phyloP scores from a whole-genome alignment of 2,113 vertebrate genomes.

The Heterocephalus glaber region DNA sequence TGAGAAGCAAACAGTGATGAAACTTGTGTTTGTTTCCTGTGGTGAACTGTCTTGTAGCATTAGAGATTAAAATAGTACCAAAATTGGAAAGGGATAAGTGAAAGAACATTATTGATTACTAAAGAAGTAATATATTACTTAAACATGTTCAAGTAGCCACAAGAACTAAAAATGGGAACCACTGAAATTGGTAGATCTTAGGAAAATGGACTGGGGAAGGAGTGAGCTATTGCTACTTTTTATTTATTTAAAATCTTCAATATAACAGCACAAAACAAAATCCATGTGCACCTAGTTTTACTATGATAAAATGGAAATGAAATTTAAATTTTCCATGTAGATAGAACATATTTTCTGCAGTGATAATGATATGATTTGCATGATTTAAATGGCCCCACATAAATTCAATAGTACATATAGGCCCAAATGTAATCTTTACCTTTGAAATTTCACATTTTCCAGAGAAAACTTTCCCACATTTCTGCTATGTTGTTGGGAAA shows the following conservation, averaged over 20 bases:
- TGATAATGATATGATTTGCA: conserved; percentile 28
- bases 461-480: not conserved
- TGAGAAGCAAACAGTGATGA: not conserved
- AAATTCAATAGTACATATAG: not conserved
- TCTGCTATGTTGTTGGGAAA: not conserved
- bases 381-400: not conserved
- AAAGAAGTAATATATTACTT: not conserved
- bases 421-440: not conserved
- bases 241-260: not conserved
- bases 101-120: not conserved
- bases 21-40: not conserved
- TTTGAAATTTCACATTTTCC: conserved; percentile 13
- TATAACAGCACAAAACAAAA: not conserved
- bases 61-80: not conserved
- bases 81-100: not conserved
- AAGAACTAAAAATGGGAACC: not conserved
- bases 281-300: not conserved
- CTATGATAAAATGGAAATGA: conserved; percentile 50
- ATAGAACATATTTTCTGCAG: conserved; percentile 22
- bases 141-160: not conserved
- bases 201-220: not conserved
- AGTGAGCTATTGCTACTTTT: not conserved
- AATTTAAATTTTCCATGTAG: conserved; percentile 50
- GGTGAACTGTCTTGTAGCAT: not conserved
- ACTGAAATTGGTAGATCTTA: not conserved